Base-by-base conservation (phyloP, 2,113 vertebrate species). In the Chrysochloris asiatica region DNA sequence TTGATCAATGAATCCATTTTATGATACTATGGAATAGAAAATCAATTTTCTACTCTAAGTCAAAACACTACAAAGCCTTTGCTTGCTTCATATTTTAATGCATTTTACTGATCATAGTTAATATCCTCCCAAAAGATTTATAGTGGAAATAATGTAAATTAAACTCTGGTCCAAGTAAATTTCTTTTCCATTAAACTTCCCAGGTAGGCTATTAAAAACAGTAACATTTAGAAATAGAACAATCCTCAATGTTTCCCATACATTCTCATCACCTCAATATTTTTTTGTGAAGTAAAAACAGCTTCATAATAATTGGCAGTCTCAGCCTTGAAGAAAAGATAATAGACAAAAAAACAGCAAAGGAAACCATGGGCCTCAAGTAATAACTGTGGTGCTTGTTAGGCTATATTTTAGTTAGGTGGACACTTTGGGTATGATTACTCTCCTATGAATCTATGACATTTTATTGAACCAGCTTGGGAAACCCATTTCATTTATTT, bases 91-190 rank as follows among this genome's bases (percentile, higher is more conserved):
- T 10, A 17, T 11, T 75, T 72, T 72, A 43, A 91, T 86, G 71
- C 69, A 83, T 45, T 65, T 72, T 86, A 69, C 75, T 83, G 22
- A 33, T 2, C 19, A 5, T 19, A 54, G 71, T 92, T 75, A 81
- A 47, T n/a, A 61, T 26, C 38, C 9, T 80, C 12, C 8, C 41
- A 75, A 85, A 93, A 11, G 0, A 0, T 28, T 93, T 54, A 76
- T 56, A 82, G 69, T 41, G 52, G 8, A 90, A 86, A 75, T 90
- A 79, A 76, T 11, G 71, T 43, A 90, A 83, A 33, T 30, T 47
- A 88, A 86, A 78, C 17, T 30, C 1, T 12, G 9, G 9, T 61
- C 24, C 79, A 80, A 30, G 21, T 38, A 45, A 83, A 92, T 79
- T 67, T n/a, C 36, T n/a, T 82, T 94, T 78, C 16, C 41, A 19